Evolutionary conservation across 2,797 vertebrate genomes (phyloP).

Genomic region (Threskiornis aethiopicus): DNA sequence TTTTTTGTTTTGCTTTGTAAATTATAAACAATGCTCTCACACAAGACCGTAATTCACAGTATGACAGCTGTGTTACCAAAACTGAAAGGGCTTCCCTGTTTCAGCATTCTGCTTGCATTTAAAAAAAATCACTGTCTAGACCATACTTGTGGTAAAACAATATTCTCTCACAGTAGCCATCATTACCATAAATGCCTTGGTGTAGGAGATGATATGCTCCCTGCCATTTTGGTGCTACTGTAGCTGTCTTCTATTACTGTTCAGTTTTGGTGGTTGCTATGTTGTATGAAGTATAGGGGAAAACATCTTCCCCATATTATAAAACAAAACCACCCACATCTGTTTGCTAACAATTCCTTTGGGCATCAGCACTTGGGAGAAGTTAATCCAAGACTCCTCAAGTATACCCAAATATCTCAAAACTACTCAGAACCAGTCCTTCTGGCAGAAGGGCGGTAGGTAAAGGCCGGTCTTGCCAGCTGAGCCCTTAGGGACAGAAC

Average conservation of each 20-base stretch:
- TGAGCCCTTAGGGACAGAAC: background rate
- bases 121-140: conserved; percentile 28
- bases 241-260: background rate
- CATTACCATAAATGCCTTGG: background rate
- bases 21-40: conserved; percentile 28
- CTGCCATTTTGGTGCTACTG: background rate
- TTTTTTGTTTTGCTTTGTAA: conserved; percentile 40
- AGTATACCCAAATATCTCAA: background rate
- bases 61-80: conserved; percentile 53
- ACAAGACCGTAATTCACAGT: conserved; percentile 13
- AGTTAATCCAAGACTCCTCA: background rate
- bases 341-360: background rate
- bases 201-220: background rate
- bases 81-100: conserved; percentile 47
- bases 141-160: background rate
- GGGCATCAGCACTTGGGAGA: background rate
- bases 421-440: background rate
- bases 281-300: background rate
- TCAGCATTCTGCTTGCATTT: conserved; percentile 30
- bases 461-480: background rate
- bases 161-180: background rate
- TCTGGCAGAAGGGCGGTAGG: background rate
- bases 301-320: background rate
- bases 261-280: background rate
- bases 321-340: background rate